These are phyloP conservation scores for Melinaea marsaeus DNA, from an alignment of 2,888 invertebrate genomes.

Conservation along the genomic window DNA sequence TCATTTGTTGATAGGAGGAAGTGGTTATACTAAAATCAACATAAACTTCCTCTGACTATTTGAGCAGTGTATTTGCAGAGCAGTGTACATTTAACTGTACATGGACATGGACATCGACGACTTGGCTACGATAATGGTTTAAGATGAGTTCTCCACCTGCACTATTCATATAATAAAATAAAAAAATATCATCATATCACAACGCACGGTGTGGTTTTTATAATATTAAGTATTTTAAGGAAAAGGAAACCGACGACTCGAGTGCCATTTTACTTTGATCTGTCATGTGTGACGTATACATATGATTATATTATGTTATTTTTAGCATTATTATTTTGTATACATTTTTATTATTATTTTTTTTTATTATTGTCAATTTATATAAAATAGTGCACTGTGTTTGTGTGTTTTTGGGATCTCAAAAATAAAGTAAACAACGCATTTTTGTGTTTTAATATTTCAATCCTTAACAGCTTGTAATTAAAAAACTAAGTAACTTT, in stretches of 20 bases:
- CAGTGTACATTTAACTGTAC: neutral
- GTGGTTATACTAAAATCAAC: slow-evolving; percentile 62
- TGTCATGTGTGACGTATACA: slow-evolving; percentile 21
- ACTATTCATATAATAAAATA: slow-evolving; percentile 53
- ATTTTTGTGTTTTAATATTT: slow-evolving; percentile 35
- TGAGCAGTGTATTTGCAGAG: slow-evolving; percentile 23
- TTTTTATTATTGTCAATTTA: slow-evolving; percentile 31
- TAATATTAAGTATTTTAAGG: slow-evolving; percentile 33
- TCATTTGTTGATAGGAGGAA: slow-evolving; percentile 67
- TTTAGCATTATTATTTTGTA: slow-evolving; percentile 13
- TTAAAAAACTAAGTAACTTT: too few relatives aligned
- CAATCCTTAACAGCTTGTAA: neutral
- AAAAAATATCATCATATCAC: slow-evolving; percentile 48
- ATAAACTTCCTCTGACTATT: slow-evolving; percentile 35
- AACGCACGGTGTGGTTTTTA: slow-evolving; percentile 35
- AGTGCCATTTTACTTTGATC: slow-evolving; percentile 61
- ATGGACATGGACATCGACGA: slow-evolving; percentile 22
- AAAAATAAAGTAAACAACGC: slow-evolving; percentile 71
- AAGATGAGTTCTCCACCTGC: slow-evolving; percentile 46
- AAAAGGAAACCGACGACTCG: slow-evolving; percentile 63
- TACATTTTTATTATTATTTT: slow-evolving; percentile 26
- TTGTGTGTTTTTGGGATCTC: slow-evolving; percentile 78
- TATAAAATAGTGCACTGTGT: slow-evolving; percentile 57
- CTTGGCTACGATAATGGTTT: slow-evolving; percentile 60
- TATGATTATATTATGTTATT: slow-evolving; percentile 33